These are phyloP conservation scores for Anguilla anguilla DNA, from an alignment of 2,797 vertebrate genomes.

Conservation along the genomic window DNA sequence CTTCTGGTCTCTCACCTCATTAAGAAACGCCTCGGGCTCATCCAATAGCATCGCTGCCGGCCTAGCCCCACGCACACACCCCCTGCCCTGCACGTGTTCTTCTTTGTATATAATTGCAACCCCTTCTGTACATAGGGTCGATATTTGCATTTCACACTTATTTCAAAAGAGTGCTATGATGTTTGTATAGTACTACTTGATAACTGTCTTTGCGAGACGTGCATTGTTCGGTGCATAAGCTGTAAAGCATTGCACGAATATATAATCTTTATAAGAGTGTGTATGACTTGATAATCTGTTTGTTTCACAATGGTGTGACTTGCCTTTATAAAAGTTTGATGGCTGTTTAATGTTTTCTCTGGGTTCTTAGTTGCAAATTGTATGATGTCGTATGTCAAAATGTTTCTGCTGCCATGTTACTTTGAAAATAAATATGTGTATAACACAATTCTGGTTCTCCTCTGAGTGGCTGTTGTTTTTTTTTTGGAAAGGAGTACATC, in stretches of 20 bases:
- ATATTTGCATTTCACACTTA: constrained; percentile 57
- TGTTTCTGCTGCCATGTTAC: constrained; percentile 19
- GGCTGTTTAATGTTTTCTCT: background rate
- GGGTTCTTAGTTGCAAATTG: background rate
- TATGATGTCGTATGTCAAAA: background rate
- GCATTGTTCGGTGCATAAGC: background rate
- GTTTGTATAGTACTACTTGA: constrained; percentile 36
- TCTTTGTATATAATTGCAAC: constrained; percentile 48
- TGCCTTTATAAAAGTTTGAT: background rate
- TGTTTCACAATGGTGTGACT: constrained; percentile 27
- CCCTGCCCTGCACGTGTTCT: background rate
- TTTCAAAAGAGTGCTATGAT: constrained; percentile 50
- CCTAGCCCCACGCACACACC: background rate
- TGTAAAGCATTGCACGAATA: background rate
- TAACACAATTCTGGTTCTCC: background rate
- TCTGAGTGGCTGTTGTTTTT: background rate
- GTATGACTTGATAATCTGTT: background rate
- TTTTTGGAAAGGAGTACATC: background rate
- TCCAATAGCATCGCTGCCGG: constrained; percentile 42
- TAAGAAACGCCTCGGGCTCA: constrained; percentile 73
- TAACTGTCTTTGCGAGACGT: constrained; percentile 27
- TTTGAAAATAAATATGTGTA: constrained; percentile 35
- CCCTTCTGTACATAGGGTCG: constrained; percentile 50
- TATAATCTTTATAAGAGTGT: background rate
- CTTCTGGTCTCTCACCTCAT: constrained; percentile 82